These are phyloP conservation scores for Tachyglossus aculeatus DNA, from an alignment of 2,797 vertebrate genomes.

Conservation along the genomic window DNA sequence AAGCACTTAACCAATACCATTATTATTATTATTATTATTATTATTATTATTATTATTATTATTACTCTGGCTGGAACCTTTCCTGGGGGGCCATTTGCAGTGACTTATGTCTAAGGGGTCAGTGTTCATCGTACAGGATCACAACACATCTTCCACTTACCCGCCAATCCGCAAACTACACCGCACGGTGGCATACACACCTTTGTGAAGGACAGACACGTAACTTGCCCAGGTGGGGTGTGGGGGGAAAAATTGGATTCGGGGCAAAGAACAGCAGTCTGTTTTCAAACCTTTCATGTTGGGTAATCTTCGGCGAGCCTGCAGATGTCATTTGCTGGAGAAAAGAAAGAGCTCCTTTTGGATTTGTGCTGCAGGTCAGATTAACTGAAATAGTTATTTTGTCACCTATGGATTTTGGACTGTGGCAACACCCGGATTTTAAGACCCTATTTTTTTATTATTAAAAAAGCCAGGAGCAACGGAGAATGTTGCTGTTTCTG, in stretches of 20 bases:
- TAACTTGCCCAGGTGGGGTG: constrained; percentile 42
- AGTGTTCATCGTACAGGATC: too few relatives aligned
- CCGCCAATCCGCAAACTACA: constrained; percentile 32
- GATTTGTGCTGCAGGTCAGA: constrained; percentile 71
- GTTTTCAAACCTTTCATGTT: constrained; percentile 67
- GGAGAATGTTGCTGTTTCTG: constrained; percentile 66
- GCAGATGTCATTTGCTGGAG: constrained; percentile 64
- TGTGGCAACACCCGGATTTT: constrained; percentile 67
- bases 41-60: too few relatives aligned
- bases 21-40: too few relatives aligned
- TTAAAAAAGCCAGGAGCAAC: constrained; percentile 72
- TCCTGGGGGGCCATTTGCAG: too few relatives aligned
- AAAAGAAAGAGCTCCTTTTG: constrained; percentile 59
- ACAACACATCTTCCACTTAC: too few relatives aligned
- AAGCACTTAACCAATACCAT: too few relatives aligned
- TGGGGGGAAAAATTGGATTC: constrained; percentile 31
- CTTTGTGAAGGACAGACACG: constrained; percentile 29
- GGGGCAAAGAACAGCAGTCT: constrained; percentile 56
- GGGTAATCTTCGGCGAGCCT: constrained; percentile 65
- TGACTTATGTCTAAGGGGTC: too few relatives aligned
- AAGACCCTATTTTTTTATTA: constrained; percentile 67
- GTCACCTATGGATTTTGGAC: constrained; percentile 65
- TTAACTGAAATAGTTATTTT: constrained; percentile 72
- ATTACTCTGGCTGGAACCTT: too few relatives aligned
- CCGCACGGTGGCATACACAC: constrained; percentile 21